Conservation (phyloP, 2,888 invertebrate genomes). For the Cephus pygmeus region DNA sequence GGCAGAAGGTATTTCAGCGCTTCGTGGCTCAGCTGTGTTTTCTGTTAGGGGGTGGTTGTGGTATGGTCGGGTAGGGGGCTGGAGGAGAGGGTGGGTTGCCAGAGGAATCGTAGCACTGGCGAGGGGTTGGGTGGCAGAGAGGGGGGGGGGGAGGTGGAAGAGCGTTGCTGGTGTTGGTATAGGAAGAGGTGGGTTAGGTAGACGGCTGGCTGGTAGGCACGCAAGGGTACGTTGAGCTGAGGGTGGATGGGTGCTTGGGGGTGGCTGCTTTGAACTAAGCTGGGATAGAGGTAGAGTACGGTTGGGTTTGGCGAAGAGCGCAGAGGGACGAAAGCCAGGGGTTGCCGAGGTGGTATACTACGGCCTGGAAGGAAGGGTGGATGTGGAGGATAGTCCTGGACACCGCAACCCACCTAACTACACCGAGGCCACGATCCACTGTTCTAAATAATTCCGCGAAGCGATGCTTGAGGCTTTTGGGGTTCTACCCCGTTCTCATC, state of each 20-base stretch:
- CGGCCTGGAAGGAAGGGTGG: slow-evolving; percentile 47
- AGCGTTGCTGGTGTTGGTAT: neutral
- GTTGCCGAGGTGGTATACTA: slow-evolving; percentile 26
- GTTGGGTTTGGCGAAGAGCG: slow-evolving; percentile 56
- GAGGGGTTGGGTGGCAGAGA: slow-evolving; percentile 10
- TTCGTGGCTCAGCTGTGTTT: slow-evolving; percentile 64
- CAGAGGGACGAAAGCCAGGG: slow-evolving; percentile 34
- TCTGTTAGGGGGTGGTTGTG: slow-evolving; percentile 56
- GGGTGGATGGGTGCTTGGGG: slow-evolving; percentile 27
- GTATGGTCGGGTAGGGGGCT: slow-evolving; percentile 34
- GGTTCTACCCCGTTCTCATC: slow-evolving; percentile 25
- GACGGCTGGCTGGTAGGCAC: slow-evolving; percentile 52
- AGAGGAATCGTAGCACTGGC: neutral
- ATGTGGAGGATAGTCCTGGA: slow-evolving; percentile 57
- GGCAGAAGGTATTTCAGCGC: slow-evolving; percentile 59
- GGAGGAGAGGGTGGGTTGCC: slow-evolving; percentile 13
- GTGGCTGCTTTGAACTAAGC: slow-evolving; percentile 65
- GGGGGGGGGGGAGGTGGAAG: slow-evolving; percentile 35
- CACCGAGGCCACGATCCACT: slow-evolving; percentile 59
- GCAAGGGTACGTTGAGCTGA: slow-evolving; percentile 51
- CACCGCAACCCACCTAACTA: slow-evolving; percentile 62
- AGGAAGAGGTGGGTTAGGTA: slow-evolving; percentile 14
- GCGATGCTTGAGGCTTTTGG: slow-evolving; percentile 62
- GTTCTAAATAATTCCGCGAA: slow-evolving; percentile 65
- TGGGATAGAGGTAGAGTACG: slow-evolving; percentile 56